Evolutionary conservation across 2,113 vertebrate genomes (phyloP).

Genomic region (Vireo altiloquus): DNA sequence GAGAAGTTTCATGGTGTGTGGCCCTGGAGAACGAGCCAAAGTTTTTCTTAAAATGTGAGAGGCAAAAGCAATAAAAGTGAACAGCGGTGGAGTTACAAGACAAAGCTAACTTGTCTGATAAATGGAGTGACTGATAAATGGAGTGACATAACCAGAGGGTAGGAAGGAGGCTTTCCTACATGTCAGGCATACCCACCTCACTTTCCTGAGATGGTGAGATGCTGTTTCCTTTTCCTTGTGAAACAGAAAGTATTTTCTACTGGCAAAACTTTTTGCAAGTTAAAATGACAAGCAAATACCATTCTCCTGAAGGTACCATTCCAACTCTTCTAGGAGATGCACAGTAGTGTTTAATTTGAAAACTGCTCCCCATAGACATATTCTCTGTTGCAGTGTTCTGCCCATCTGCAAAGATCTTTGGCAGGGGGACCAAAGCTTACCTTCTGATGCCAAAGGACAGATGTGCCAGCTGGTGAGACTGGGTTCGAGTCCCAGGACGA

Average conservation of each 20-base stretch:
- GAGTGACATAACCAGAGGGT: not conserved
- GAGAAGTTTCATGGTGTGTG: not conserved
- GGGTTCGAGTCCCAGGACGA: conserved; percentile 83
- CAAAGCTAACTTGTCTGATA: not conserved
- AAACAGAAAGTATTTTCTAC: not conserved
- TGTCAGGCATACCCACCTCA: rapidly evolving
- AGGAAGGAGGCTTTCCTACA: not conserved
- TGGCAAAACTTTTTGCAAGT: not conserved
- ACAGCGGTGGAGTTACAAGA: not conserved
- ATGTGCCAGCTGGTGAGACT: conserved; percentile 77
- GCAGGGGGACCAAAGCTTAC: conserved; percentile 40
- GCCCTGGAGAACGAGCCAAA: not conserved
- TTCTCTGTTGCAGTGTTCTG: not conserved
- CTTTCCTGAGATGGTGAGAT: not conserved
- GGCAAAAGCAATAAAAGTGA: not conserved
- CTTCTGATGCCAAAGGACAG: conserved; percentile 73
- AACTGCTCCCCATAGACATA: not conserved
- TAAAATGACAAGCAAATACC: not conserved
- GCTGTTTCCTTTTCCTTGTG: not conserved
- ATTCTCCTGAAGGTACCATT: not conserved
- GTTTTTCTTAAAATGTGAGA: not conserved
- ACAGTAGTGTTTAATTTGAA: not conserved
- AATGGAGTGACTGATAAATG: not conserved
- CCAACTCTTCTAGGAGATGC: not conserved
- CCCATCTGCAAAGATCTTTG: not conserved